These are phyloP conservation scores for Callyntrura sp. DNA, from an alignment of 2,888 invertebrate species.

Conservation along the genomic window DNA sequence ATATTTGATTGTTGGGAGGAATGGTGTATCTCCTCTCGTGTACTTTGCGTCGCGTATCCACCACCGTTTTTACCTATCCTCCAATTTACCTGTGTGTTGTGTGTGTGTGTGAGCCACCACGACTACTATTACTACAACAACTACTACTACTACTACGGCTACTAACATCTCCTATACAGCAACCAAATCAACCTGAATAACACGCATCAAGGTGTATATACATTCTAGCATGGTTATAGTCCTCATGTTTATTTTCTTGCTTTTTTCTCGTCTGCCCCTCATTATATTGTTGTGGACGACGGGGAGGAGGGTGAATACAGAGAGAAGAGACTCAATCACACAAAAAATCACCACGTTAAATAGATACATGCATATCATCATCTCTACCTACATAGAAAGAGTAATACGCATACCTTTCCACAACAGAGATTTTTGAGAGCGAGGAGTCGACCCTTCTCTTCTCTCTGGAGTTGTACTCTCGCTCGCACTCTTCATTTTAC, in stretches of 20 bases:
- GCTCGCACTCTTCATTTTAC: conserved; percentile 34
- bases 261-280: conserved; percentile 45
- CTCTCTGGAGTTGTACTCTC: conserved; percentile 75
- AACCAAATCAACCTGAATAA: not conserved
- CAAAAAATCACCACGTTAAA: conserved; percentile 46
- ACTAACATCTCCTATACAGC: not conserved
- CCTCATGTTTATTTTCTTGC: conserved; percentile 22
- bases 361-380: conserved; percentile 4
- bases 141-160: too few species aligned
- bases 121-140: not conserved
- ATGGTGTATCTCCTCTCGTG: conserved; percentile 60
- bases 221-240: not conserved
- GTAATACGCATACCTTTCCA: conserved; percentile 71
- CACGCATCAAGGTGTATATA: not conserved
- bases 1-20: conserved; percentile 68
- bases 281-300: conserved; percentile 58
- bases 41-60: conserved; percentile 29
- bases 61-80: conserved; percentile 54
- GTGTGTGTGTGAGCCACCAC: too few species aligned
- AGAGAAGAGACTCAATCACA: too few species aligned
- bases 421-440: conserved; percentile 68
- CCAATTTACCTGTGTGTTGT: conserved; percentile 47
- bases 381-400: not conserved
- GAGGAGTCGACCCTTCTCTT: conserved; percentile 75
- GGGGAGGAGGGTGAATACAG: conserved; percentile 67